Percentiles rank a stretch among this genome's conserved stretches.
Conservation (phyloP, 1,140 invertebrate species). For the Leguminivora glycinivorella region DNA sequence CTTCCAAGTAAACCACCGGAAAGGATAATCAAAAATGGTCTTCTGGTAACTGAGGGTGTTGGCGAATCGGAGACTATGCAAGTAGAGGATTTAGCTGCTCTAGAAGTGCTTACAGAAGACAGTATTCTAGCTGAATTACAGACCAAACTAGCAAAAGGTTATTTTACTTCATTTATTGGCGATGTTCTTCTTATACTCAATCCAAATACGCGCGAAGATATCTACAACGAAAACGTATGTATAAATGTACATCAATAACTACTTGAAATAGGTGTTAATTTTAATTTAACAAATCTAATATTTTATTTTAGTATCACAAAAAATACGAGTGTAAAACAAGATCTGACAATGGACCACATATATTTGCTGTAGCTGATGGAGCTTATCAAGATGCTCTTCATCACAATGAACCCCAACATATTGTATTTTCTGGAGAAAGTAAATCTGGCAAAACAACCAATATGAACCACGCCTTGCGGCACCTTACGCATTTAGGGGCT, state of each 20-base stretch:
- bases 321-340: conserved; percentile 92
- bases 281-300: conserved; percentile 32
- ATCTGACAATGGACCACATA: conserved; percentile 94
- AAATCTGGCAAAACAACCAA: conserved; percentile 91
- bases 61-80: conserved; percentile 85
- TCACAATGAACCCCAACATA: conserved; percentile 89
- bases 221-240: conserved; percentile 85
- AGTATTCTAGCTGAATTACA: conserved; percentile 87
- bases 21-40: conserved; percentile 83
- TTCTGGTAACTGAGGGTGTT: conserved; percentile 75
- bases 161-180: conserved; percentile 93
- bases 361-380: conserved; percentile 92
- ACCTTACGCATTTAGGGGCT: conserved; percentile 86
- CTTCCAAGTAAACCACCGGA: conserved; percentile 77
- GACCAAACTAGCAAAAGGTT: conserved; percentile 84
- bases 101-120: conserved; percentile 89
- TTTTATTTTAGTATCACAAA: conserved; percentile 84
- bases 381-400: conserved; percentile 92
- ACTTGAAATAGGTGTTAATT: neutral
- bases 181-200: conserved; percentile 94
- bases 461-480: conserved; percentile 85
- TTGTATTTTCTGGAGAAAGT: conserved; percentile 90
- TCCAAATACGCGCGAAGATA: conserved; percentile 86
- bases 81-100: conserved; percentile 91
- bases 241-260: neutral